These are phyloP conservation scores for Argyresthia goedartella DNA, from an alignment of 2,888 invertebrate species.

Conservation along the genomic window DNA sequence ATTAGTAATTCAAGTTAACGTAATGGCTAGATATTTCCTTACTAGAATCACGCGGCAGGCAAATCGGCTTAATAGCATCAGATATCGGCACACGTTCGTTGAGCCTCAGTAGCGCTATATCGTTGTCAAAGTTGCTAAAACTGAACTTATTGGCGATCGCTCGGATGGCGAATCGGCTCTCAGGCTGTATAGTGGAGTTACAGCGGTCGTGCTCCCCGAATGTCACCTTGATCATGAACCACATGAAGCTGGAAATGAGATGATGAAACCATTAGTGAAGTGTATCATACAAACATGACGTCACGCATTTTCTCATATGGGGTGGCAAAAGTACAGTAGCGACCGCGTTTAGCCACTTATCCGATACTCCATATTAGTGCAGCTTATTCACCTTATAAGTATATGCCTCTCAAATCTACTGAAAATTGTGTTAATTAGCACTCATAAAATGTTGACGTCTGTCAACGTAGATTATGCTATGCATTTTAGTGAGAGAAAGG, in stretches of 20 bases:
- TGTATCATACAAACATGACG: not conserved
- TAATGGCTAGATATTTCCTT: constrained; percentile 24
- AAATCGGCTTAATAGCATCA: constrained; percentile 84
- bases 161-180: constrained; percentile 83
- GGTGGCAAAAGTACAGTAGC: no score
- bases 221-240: constrained; percentile 93
- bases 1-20: no score
- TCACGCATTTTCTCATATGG: no score
- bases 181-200: constrained; percentile 77
- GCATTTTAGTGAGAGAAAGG: no score
- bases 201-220: constrained; percentile 91
- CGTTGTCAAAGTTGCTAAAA: constrained; percentile 88
- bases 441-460: no score
- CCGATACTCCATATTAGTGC: no score
- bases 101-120: constrained; percentile 84
- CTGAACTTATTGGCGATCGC: constrained; percentile 86
- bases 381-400: no score
- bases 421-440: no score
- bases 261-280: not conserved
- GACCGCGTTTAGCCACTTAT: no score
- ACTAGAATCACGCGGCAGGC: constrained; percentile 76
- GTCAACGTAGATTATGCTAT: no score
- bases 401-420: no score
- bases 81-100: constrained; percentile 86
- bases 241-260: constrained; percentile 80